phyloP scores from a whole-genome alignment of 2,797 vertebrate species.

The Tadarida brasiliensis region DNA sequence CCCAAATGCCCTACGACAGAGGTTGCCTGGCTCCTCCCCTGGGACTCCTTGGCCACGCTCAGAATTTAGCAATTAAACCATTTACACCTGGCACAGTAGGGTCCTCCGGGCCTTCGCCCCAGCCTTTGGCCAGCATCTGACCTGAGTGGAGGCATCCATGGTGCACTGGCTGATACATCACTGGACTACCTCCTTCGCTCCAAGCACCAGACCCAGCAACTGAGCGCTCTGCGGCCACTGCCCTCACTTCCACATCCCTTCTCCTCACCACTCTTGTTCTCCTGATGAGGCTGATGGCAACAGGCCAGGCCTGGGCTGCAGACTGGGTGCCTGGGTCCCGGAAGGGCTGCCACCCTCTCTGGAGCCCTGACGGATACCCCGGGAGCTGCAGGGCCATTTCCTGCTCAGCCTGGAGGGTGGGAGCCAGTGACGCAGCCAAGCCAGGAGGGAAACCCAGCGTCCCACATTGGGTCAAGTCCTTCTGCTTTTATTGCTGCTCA shows the following conservation, averaged over 20 bases:
- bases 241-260: background rate
- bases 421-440: background rate
- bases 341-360: background rate
- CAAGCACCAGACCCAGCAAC: background rate
- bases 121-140: background rate
- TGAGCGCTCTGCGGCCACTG: background rate
- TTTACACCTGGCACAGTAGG: background rate
- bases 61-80: background rate
- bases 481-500: slow-evolving; percentile 14
- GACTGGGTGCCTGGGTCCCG: background rate
- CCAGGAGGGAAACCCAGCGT: background rate
- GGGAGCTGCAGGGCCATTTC: background rate
- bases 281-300: background rate
- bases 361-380: background rate
- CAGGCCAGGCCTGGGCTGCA: background rate
- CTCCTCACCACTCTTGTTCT: background rate
- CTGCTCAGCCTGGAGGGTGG: background rate
- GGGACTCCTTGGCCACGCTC: background rate
- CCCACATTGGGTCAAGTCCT: slow-evolving; percentile 21
- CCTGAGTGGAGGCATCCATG: background rate
- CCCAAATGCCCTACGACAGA: background rate
- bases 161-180: fast-evolving
- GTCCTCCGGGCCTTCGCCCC: background rate
- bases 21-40: background rate
- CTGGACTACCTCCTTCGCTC: background rate